A percentile compares a stretch with the other conserved stretches of the same genome.
phyloP scores from a whole-genome alignment of 2,797 vertebrate species.

The Psittacula echo region DNA sequence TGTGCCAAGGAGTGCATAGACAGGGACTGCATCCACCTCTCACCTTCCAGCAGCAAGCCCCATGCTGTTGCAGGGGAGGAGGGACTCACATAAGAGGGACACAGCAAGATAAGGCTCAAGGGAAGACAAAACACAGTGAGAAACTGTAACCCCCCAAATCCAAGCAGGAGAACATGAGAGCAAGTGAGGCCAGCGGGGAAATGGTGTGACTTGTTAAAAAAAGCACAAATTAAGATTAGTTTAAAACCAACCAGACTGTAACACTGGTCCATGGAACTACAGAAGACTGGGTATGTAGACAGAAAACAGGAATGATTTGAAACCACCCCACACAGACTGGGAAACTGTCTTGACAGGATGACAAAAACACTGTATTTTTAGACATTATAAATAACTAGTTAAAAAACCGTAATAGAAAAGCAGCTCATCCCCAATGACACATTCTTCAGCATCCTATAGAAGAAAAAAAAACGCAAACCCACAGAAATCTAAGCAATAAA shows the following conservation, averaged over 20 bases:
- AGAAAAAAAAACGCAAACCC: not conserved
- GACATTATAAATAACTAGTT: slow-evolving; percentile 1
- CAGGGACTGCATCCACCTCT: not conserved
- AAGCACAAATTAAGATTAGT: not conserved
- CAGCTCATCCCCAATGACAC: not conserved
- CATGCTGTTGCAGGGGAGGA: not conserved
- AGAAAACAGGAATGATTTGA: not conserved
- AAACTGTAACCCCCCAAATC: not conserved
- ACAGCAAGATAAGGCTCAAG: not conserved
- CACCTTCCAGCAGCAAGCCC: accelerated
- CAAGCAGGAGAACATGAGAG: not conserved
- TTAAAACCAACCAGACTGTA: not conserved
- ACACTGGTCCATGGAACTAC: not conserved
- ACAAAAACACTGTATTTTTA: slow-evolving; percentile 34
- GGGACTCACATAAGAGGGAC: accelerated
- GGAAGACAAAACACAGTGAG: not conserved
- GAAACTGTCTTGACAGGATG: slow-evolving; percentile 26
- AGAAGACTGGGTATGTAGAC: not conserved
- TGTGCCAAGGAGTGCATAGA: not conserved
- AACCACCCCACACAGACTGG: not conserved
- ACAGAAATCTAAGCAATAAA: not conserved
- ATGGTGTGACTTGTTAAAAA: accelerated
- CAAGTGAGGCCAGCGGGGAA: not conserved
- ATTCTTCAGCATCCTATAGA: not conserved
- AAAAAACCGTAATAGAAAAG: slow-evolving; percentile 22